Conservation (phyloP, 30 jellyfish, hydroid and myxozoan genomes). For the Turritopsis rubra region DNA sequence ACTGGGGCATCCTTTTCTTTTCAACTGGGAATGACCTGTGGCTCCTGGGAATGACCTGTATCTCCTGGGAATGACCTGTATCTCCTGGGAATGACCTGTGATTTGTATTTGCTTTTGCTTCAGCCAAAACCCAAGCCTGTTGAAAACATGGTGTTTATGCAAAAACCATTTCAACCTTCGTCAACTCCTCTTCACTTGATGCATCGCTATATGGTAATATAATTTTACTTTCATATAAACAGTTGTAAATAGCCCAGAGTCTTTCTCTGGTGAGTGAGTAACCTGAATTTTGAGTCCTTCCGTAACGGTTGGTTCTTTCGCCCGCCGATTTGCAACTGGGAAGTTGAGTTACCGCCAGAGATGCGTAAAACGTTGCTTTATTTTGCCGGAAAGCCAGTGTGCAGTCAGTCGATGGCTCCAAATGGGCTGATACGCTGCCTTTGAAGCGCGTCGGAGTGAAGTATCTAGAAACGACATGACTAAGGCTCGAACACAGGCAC, state of each 20-base stretch:
- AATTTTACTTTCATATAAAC: background rate
- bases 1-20: background rate
- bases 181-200: conserved; percentile 76
- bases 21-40: background rate
- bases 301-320: no score
- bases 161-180: conserved; percentile 81
- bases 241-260: background rate
- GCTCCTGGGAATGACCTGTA: no score
- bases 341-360: no score
- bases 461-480: no score
- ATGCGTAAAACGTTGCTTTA: no score
- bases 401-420: no score
- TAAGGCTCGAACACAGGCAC: no score
- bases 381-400: no score
- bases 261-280: background rate
- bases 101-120: background rate
- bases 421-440: no score
- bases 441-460: no score
- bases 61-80: no score
- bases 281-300: background rate
- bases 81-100: background rate
- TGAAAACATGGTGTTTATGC: conserved; percentile 20
- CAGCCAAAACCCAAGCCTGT: conserved; percentile 30
- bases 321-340: no score
- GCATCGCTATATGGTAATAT: conserved; percentile 80